phyloP scores from a whole-genome alignment of 2,113 vertebrate species.

The Oncorhynchus tshawytscha region DNA sequence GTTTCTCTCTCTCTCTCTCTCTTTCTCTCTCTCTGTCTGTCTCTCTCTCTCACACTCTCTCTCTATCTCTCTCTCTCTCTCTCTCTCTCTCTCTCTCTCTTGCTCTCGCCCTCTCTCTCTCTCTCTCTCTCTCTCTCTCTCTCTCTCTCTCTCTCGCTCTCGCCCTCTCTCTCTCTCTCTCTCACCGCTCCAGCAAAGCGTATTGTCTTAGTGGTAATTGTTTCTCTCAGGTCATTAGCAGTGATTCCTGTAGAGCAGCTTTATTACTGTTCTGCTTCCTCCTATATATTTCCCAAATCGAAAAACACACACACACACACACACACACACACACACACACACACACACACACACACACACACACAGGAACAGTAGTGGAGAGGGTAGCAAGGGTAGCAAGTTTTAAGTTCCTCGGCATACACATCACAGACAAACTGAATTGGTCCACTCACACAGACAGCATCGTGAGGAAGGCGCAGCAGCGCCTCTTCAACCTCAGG shows the following conservation, averaged over 20 bases:
- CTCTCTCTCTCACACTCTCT: neutral
- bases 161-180: neutral
- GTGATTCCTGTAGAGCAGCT: conserved; percentile 33
- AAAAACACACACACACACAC: neutral
- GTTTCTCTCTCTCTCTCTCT: neutral
- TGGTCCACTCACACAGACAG: too few species aligned
- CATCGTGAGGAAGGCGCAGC: too few species aligned
- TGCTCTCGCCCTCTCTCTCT: neutral
- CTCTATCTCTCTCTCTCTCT: neutral
- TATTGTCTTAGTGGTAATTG: conserved; percentile 32
- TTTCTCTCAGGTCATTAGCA: conserved; percentile 46
- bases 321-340: neutral
- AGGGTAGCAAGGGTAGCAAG: too few species aligned
- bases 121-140: neutral
- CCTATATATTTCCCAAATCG: conserved; percentile 19
- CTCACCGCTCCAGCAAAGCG: neutral
- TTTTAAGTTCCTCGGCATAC: too few species aligned
- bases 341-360: neutral
- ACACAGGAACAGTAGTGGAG: too few species aligned
- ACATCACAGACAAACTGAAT: too few species aligned
- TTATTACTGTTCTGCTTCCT: conserved; percentile 16
- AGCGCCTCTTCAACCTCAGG: too few species aligned
- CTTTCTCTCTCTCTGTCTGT: neutral
- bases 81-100: neutral
- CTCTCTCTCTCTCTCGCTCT: neutral